These are phyloP conservation scores for Monochamus saltuarius DNA, from an alignment of 1,140 invertebrate species.

Conservation along the genomic window DNA sequence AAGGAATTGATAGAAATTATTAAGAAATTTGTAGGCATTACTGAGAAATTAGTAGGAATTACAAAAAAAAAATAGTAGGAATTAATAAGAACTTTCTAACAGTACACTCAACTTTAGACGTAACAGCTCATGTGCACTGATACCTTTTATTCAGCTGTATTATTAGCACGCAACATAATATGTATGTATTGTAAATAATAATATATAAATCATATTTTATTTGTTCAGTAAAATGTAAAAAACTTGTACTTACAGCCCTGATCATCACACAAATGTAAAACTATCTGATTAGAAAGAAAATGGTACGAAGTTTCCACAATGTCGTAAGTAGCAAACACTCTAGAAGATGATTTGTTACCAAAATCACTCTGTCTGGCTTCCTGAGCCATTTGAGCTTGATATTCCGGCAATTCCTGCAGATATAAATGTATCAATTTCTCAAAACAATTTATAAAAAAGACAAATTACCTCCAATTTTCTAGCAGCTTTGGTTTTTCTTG, in stretches of 20 bases:
- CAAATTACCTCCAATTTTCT: slow-evolving; percentile 78
- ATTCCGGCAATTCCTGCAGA: slow-evolving; percentile 73
- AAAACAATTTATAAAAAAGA: not conserved
- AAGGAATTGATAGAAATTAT: too few species aligned
- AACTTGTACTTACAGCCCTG: slow-evolving; percentile 67
- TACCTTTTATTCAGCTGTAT: too few species aligned
- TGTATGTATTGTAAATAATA: too few species aligned
- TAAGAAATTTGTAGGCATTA: too few species aligned
- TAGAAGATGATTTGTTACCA: slow-evolving; percentile 51
- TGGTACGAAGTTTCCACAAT: slow-evolving; percentile 98
- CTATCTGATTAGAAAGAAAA: slow-evolving; percentile 89
- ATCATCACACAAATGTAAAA: slow-evolving; percentile 97
- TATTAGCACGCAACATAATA: too few species aligned
- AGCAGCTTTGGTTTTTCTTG: slow-evolving; percentile 84
- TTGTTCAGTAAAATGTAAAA: not conserved
- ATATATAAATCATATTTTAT: too few species aligned
- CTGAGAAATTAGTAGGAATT: too few species aligned
- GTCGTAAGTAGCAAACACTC: slow-evolving; percentile 86
- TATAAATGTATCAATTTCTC: slow-evolving; percentile 3
- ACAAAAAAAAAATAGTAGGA: too few species aligned
- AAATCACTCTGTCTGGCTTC: slow-evolving; percentile 53
- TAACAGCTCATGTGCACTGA: too few species aligned
- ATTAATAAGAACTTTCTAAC: too few species aligned
- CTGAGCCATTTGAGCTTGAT: slow-evolving; percentile 74
- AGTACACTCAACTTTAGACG: too few species aligned